Evolutionary conservation across 2,113 vertebrate genomes (phyloP).

Genomic region (Vulpes ferrilata): DNA sequence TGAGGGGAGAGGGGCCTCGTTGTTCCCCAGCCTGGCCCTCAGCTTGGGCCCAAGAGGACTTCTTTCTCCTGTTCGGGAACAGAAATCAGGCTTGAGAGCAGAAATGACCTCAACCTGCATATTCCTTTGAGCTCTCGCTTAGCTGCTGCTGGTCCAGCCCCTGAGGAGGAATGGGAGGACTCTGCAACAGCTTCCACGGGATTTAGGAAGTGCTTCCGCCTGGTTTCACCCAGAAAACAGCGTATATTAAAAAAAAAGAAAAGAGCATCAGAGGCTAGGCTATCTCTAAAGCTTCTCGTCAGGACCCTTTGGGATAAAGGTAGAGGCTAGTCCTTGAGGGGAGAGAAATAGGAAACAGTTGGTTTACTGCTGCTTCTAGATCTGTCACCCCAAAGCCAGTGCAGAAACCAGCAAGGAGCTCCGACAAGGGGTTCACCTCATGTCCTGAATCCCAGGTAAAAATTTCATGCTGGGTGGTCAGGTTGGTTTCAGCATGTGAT

Average conservation of each 20-base stretch:
- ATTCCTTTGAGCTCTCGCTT: background rate
- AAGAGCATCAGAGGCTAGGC: background rate
- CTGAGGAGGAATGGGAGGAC: background rate
- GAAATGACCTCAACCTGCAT: conserved; percentile 36
- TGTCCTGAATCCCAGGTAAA: conserved; percentile 37
- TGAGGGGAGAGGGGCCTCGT: background rate
- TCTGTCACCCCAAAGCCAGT: background rate
- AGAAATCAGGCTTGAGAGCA: background rate
- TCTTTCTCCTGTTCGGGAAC: background rate
- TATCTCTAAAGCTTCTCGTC: background rate
- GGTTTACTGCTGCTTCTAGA: background rate
- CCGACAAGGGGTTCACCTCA: background rate
- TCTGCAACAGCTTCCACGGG: background rate
- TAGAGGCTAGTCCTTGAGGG: background rate
- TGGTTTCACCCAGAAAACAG: background rate
- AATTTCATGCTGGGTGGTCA: conserved; percentile 58
- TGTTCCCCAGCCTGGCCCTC: background rate
- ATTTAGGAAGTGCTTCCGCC: background rate
- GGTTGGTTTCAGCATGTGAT: background rate
- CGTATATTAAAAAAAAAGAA: background rate
- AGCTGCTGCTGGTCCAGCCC: background rate
- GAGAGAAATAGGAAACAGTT: background rate
- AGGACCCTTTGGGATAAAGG: background rate
- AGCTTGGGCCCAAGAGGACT: background rate
- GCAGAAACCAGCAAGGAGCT: background rate